Evolutionary conservation across 2,113 vertebrate genomes (phyloP), one percentile per base, ranked within the genome.

Genomic region (Procavia capensis): DNA sequence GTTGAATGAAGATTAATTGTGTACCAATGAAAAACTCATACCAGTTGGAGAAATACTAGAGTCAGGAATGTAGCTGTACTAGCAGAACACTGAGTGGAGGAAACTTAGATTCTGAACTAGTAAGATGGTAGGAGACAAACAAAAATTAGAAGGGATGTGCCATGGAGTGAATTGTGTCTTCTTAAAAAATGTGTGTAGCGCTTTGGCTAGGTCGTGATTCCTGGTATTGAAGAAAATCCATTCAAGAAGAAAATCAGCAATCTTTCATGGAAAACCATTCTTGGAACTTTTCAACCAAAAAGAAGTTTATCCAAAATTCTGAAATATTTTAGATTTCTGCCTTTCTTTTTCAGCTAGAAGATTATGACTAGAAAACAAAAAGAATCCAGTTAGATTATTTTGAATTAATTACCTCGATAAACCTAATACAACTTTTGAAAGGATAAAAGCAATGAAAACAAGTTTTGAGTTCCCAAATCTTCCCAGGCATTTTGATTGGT

Each of bases 401-500:
- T 85, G 27, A 41, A 50, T 84, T 85, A 47, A 66, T 91, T 91
- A 72, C 25, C 34, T 90, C 89, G 57, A 75, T 39, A 89, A 43
- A 79, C 36, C 36, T 83, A 72, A 91, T 66, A 72, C 83, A 91
- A 91, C 39, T 59, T 78, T 95, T 89, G 47, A 96, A 95, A 96
- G 83, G 79, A 88, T n/a, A 96, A 80, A 94, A 96, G 76, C 72
- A 79, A 85, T 41, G 68, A 90, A 54, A 88, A 54, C 19, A 78
- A 64, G 24, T 31, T 91, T 91, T 85, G 50, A 74, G 61, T 83
- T 89, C 31, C n/a, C 72, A 81, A 25, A 13, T 91, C 76, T 81
- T 92, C 75, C 2, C 24, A 87, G 50, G 27, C 16, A 90, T 85
- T 93, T 86, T 78, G 50, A 96, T 70, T 2, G 31, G 20, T 86